These are phyloP conservation scores for Nematopogon swammerdamellus DNA, from an alignment of 2,888 invertebrate species.

Conservation along the genomic window DNA sequence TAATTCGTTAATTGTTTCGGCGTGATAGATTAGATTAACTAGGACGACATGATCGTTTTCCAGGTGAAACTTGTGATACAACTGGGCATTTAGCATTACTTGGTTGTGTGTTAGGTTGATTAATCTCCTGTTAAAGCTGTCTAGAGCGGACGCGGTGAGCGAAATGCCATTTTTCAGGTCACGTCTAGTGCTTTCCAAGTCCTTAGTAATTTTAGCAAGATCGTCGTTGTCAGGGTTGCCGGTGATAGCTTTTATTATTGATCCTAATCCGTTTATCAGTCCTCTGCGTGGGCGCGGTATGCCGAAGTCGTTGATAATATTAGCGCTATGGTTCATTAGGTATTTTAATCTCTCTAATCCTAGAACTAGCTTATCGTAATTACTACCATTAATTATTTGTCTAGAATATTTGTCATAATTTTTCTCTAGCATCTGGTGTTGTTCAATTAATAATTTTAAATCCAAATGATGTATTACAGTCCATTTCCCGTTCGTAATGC, in stretches of 20 bases:
- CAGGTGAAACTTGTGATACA: too few relatives aligned
- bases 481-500: background rate
- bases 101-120: background rate
- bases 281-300: background rate
- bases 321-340: too few relatives aligned
- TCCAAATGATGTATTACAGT: background rate
- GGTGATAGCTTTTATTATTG: background rate
- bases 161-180: background rate
- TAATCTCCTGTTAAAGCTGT: background rate
- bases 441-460: background rate
- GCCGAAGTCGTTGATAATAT: too few relatives aligned
- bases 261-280: background rate
- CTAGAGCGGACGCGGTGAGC: background rate
- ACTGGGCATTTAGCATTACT: too few relatives aligned
- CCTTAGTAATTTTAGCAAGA: too few relatives aligned
- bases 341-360: too few relatives aligned
- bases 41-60: too few relatives aligned
- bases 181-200: background rate
- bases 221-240: constrained; percentile 1
- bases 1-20: background rate
- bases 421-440: too few relatives aligned
- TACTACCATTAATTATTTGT: too few relatives aligned
- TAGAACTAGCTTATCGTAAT: too few relatives aligned
- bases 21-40: background rate
- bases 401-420: too few relatives aligned